Conservation (phyloP, 2,797 vertebrate genomes). For the Pseudocheirus occidentalis region DNA sequence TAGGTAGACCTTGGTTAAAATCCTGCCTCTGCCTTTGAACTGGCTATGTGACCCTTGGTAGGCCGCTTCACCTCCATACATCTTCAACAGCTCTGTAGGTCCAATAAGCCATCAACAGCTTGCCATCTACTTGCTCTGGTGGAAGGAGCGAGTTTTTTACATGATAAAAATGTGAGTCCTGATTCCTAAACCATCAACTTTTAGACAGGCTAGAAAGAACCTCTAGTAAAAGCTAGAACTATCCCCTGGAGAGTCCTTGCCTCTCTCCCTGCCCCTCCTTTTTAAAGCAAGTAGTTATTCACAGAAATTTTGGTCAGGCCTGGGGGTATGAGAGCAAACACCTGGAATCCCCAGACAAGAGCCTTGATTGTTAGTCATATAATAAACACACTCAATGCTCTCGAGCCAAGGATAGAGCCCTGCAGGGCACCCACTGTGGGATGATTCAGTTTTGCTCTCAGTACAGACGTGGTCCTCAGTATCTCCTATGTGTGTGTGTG, state of each 20-base stretch:
- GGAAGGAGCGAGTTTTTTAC: no score
- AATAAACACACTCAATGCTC: background rate
- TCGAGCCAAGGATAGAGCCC: background rate
- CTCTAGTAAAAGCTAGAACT: conserved; percentile 54
- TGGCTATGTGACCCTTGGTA: background rate
- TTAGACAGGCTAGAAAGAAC: conserved; percentile 65
- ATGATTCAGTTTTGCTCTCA: background rate
- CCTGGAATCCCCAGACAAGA: background rate
- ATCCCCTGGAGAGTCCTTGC: conserved; percentile 40
- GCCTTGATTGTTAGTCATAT: background rate
- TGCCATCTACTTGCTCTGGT: background rate
- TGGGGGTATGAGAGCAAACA: background rate
- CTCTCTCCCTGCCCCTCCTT: conserved; percentile 57
- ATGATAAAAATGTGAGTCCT: background rate
- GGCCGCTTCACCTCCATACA: background rate
- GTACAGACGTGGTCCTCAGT: background rate
- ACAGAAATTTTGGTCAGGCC: background rate
- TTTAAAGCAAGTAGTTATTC: conserved; percentile 31
- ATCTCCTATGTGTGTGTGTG: background rate
- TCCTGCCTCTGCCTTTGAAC: background rate
- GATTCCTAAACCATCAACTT: conserved; percentile 47
- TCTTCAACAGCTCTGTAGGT: background rate
- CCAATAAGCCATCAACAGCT: background rate
- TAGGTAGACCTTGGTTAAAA: background rate
- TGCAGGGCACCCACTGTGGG: background rate